Conservation (phyloP, 2,797 vertebrate genomes). For the Odontamblyopus rebecca region DNA sequence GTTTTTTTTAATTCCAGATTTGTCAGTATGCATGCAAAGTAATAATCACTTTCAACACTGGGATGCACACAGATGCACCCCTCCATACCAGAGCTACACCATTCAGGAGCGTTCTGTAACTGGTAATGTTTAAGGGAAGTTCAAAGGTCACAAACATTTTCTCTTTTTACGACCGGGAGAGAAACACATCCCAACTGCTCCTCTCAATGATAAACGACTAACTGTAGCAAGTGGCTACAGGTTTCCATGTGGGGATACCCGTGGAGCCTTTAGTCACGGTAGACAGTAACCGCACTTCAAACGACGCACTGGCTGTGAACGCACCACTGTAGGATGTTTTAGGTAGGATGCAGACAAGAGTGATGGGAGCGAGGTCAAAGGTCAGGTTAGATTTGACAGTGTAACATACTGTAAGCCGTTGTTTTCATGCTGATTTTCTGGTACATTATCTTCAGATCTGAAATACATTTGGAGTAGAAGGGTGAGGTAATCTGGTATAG, state of each 20-base stretch:
- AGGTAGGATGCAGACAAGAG: constrained; percentile 19
- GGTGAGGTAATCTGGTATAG: neutral
- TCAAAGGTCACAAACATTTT: constrained; percentile 42
- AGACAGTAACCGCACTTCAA: constrained; percentile 46
- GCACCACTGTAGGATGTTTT: constrained; percentile 25
- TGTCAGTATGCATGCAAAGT: neutral
- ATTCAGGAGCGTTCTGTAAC: constrained; percentile 26
- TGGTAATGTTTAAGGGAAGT: constrained; percentile 18
- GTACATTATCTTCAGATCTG: neutral
- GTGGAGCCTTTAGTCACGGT: constrained; percentile 42
- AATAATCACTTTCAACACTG: neutral
- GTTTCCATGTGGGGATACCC: constrained; percentile 29
- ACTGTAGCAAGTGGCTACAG: constrained; percentile 37
- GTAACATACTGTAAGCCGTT: constrained; percentile 7
- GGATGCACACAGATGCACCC: neutral
- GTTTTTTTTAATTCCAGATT: no score
- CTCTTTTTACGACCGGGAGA: constrained; percentile 27
- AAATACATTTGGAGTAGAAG: neutral
- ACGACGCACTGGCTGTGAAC: constrained; percentile 36
- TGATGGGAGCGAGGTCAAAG: constrained; percentile 39
- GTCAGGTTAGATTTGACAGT: constrained; percentile 26
- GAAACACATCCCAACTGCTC: constrained; percentile 11
- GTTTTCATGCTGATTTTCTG: constrained; percentile 2
- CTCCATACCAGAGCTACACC: constrained; percentile 15
- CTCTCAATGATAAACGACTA: constrained; percentile 48